Percentiles rank a stretch among this genome's conserved stretches.
phyloP scores from a whole-genome alignment of 2,797 vertebrate species.

The Alca torda region DNA sequence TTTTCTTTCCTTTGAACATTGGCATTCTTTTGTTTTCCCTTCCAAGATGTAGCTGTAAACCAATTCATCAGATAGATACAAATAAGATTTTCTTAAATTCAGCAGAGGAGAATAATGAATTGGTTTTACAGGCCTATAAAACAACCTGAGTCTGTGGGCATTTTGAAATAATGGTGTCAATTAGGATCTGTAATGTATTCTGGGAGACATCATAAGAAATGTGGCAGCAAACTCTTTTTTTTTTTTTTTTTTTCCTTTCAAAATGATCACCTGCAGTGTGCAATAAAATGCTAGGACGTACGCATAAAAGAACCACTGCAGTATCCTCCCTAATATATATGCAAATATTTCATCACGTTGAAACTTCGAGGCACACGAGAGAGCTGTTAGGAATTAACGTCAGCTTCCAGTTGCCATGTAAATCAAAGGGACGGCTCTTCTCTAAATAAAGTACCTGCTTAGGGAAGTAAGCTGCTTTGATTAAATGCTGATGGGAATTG shows the following conservation, averaged over 20 bases:
- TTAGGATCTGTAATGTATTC: slow-evolving; percentile 61
- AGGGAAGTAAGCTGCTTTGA: slow-evolving; percentile 10
- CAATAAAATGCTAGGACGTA: slow-evolving; percentile 45
- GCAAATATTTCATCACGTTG: slow-evolving; percentile 60
- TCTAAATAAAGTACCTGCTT: slow-evolving; percentile 26
- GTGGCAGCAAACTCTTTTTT: background rate
- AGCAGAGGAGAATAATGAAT: slow-evolving; percentile 33
- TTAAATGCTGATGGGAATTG: slow-evolving; percentile 22
- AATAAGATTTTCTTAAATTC: slow-evolving; percentile 33
- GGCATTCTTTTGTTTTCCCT: background rate
- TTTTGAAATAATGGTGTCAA: slow-evolving; percentile 62
- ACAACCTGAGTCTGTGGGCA: slow-evolving; percentile 30
- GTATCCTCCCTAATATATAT: slow-evolving; percentile 57
- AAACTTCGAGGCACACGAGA: background rate
- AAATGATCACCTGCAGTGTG: slow-evolving; percentile 42
- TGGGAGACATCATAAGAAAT: background rate
- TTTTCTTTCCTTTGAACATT: background rate
- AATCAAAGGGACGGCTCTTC: slow-evolving; percentile 46
- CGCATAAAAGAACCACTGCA: slow-evolving; percentile 37
- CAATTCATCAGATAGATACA: background rate
- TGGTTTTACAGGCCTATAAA: slow-evolving; percentile 60
- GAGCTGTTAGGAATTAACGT: slow-evolving; percentile 53
- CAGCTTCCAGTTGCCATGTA: slow-evolving; percentile 36
- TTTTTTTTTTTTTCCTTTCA: slow-evolving; percentile 23
- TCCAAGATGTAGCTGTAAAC: background rate